These are phyloP conservation scores for Cygnus atratus DNA, from an alignment of 2,113 vertebrate species.

Conservation along the genomic window DNA sequence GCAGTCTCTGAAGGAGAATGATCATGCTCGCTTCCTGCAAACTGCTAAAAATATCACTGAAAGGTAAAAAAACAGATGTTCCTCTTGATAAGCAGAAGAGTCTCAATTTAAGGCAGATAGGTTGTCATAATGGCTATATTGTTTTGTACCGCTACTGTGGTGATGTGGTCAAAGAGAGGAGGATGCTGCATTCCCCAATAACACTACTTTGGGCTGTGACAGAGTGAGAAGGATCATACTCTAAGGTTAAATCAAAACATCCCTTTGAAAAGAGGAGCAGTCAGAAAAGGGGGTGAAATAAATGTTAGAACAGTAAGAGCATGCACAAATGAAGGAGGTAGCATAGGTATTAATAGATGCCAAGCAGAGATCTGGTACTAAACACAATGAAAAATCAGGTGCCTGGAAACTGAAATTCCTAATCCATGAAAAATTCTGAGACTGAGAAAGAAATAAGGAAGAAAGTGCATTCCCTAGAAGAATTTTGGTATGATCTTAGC, in stretches of 20 bases:
- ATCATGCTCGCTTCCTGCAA: constrained; percentile 94
- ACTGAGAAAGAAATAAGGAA: background rate
- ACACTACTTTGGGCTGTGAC: background rate
- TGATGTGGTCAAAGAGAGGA: background rate
- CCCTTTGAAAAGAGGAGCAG: background rate
- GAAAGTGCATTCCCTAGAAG: background rate
- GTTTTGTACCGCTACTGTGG: background rate
- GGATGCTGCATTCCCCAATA: background rate
- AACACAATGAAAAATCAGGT: background rate
- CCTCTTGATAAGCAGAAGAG: background rate
- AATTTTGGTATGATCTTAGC: background rate
- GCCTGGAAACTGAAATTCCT: background rate
- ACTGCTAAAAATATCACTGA: constrained; percentile 95
- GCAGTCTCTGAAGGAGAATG: constrained; percentile 92
- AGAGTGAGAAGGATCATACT: background rate
- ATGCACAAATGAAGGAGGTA: background rate
- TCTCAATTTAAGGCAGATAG: background rate
- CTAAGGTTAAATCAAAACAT: background rate
- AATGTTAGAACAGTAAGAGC: background rate
- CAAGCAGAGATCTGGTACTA: background rate
- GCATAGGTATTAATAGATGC: background rate
- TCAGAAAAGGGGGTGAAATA: background rate
- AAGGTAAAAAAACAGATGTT: constrained; percentile 76
- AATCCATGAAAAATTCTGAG: background rate
- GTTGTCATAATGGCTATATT: background rate